Conservation (phyloP, 2,797 vertebrate species). For the Eulemur albifrons region DNA sequence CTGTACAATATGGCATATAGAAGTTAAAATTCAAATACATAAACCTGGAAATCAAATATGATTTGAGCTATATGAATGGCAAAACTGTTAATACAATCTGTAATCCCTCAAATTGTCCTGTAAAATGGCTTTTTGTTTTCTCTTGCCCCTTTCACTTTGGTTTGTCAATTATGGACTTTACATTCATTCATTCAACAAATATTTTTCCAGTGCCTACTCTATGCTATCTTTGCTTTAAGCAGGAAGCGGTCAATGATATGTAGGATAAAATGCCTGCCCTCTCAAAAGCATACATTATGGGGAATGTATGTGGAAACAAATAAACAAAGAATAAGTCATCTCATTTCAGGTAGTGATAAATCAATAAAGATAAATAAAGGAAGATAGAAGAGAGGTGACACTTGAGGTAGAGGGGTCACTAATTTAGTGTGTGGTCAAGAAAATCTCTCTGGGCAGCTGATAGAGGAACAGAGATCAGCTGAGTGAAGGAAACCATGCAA, state of each 20-base stretch:
- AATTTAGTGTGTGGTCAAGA: neutral
- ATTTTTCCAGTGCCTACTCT: neutral
- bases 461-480: neutral
- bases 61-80: neutral
- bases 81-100: neutral
- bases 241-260: neutral
- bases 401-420: neutral
- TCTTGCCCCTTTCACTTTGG: neutral
- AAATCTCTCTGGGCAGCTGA: neutral
- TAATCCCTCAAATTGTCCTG: neutral
- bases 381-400: neutral
- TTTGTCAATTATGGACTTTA: neutral
- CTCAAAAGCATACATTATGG: neutral
- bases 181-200: neutral
- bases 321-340: neutral
- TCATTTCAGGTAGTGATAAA: neutral
- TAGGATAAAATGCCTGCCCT: neutral
- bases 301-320: neutral
- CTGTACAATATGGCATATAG: neutral
- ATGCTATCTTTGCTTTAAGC: neutral
- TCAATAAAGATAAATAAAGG: neutral
- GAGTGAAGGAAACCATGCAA: neutral
- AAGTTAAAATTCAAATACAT: constrained; percentile 23
- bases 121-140: neutral
- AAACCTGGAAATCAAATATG: neutral